Conservation (phyloP, 2,113 vertebrate genomes). For the Pygathrix nemaeus region DNA sequence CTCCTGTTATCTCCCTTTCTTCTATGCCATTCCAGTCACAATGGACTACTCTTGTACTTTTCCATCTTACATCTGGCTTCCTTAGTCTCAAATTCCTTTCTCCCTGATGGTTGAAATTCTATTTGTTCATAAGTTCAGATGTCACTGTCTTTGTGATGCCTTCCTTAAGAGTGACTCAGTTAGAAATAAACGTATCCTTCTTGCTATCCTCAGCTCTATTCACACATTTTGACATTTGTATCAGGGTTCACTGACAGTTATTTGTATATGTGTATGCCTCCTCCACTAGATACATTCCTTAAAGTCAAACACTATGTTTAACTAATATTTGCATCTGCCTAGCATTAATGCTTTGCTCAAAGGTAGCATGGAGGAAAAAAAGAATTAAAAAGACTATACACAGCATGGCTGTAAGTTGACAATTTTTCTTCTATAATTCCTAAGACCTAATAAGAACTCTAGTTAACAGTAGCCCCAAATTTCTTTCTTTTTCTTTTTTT, state of each 20-base stretch:
- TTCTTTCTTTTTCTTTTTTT: too few relatives aligned
- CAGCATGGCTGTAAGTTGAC: background rate
- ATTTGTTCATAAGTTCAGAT: background rate
- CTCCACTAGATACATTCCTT: background rate
- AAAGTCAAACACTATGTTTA: slow-evolving; percentile 6
- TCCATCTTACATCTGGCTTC: background rate
- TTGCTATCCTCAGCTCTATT: slow-evolving; percentile 2
- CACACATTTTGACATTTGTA: background rate
- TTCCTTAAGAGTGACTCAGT: background rate
- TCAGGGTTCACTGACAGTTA: background rate
- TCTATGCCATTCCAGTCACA: background rate
- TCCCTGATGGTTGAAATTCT: background rate
- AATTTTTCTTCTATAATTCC: background rate
- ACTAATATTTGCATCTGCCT: background rate
- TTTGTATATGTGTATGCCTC: background rate
- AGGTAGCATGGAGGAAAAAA: background rate
- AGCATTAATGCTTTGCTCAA: background rate
- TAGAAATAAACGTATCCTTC: slow-evolving; percentile 3
- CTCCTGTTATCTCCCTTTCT: background rate
- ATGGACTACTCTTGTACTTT: background rate
- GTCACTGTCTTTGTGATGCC: background rate
- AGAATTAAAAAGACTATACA: background rate
- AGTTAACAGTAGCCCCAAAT: background rate
- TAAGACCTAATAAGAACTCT: slow-evolving; percentile 40
- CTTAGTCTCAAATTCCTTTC: background rate